phyloP scores from a whole-genome alignment of 2,888 invertebrate species.

The Dichetophora obliterata region DNA sequence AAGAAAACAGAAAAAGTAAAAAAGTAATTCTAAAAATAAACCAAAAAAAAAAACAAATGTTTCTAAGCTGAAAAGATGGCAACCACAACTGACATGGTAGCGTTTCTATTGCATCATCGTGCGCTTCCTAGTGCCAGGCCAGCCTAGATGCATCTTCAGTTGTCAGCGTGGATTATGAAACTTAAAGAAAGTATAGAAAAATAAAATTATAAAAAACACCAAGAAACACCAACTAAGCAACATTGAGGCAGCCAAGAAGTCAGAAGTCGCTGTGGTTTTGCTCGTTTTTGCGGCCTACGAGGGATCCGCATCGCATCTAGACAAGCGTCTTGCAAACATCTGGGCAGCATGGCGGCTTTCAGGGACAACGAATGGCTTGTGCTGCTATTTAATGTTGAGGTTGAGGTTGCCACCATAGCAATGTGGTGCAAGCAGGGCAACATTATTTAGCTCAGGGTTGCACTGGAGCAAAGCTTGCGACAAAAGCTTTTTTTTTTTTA shows the following conservation, averaged over 20 bases:
- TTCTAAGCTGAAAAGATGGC: neutral
- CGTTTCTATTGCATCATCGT: constrained; percentile 35
- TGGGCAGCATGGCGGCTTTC: constrained; percentile 36
- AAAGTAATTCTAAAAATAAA: neutral
- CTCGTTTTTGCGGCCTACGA: neutral
- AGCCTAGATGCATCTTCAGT: neutral
- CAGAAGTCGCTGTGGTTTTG: constrained; percentile 9
- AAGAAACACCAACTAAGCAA: constrained; percentile 14
- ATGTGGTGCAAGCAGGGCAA: too few relatives aligned
- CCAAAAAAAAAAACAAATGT: neutral
- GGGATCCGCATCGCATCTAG: constrained; percentile 11
- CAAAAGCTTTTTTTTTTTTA: too few relatives aligned
- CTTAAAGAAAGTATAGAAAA: constrained; percentile 24
- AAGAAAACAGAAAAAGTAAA: neutral
- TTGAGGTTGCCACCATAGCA: neutral
- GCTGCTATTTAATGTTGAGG: neutral
- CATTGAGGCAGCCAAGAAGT: constrained; percentile 14
- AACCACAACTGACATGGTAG: neutral
- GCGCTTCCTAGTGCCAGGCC: neutral
- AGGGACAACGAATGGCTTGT: constrained; percentile 1
- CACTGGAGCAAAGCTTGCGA: too few relatives aligned
- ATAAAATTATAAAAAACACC: constrained; percentile 14
- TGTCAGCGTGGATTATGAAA: constrained; percentile 32
- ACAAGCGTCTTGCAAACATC: constrained; percentile 43
- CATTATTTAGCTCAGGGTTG: too few relatives aligned